Percentiles rank a stretch among this genome's conserved stretches.
Conservation (phyloP, 1,140 invertebrate species). For the Lineus longissimus region DNA sequence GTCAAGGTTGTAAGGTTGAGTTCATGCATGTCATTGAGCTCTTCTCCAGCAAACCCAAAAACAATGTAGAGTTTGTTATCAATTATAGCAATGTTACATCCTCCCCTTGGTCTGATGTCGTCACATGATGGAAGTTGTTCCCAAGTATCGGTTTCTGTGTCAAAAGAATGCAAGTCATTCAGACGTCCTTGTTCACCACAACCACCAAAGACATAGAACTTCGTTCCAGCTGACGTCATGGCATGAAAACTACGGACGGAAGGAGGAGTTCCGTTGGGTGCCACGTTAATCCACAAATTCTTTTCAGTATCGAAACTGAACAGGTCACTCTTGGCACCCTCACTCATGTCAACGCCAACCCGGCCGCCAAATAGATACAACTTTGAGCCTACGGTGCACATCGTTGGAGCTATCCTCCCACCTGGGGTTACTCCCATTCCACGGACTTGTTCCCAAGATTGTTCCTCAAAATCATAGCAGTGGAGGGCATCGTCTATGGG, state of each 20-base stretch:
- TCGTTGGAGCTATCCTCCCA: conserved; percentile 14
- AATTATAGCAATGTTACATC: conserved; percentile 19
- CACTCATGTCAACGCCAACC: conserved; percentile 18
- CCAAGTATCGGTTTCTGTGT: conserved; percentile 22
- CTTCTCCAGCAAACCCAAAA: conserved; percentile 27
- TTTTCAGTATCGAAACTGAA: conserved; percentile 22
- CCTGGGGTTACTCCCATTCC: conserved; percentile 1
- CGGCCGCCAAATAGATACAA: conserved; percentile 32
- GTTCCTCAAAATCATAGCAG: conserved; percentile 16
- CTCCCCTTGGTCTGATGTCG: conserved; percentile 22
- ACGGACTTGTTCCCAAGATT: conserved; percentile 18
- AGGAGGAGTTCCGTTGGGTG: conserved; percentile 14
- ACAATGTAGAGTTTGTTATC: conserved; percentile 24
- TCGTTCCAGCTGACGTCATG: conserved; percentile 19
- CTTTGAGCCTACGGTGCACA: conserved; percentile 13
- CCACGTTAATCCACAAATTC: conserved; percentile 18
- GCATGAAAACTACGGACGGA: conserved; percentile 26
- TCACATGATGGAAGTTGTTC: conserved; percentile 19
- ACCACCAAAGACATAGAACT: conserved; percentile 31
- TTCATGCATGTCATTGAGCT: conserved; percentile 26
- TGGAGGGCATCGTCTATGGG: conserved; percentile 28
- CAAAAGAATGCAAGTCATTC: conserved; percentile 27
- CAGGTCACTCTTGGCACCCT: conserved; percentile 22
- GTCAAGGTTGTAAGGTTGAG: conserved; percentile 19
- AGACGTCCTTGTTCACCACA: conserved; percentile 20